phyloP scores from a whole-genome alignment of 2,113 vertebrate species.

The Hystrix cristata region DNA sequence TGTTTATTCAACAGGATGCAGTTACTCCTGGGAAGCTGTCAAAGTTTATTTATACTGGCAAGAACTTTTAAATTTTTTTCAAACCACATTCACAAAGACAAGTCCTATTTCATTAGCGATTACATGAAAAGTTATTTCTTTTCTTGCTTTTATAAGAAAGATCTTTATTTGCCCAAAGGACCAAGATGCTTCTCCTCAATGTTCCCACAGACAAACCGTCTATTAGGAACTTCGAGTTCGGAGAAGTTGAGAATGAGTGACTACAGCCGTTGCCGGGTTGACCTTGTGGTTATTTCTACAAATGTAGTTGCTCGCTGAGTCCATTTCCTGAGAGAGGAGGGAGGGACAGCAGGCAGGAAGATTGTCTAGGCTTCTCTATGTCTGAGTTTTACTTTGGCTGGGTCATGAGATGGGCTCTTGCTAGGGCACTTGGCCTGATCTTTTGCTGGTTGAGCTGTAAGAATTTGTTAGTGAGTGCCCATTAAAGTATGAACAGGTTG shows the following conservation, averaged over 20 bases:
- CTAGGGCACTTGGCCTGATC: not conserved
- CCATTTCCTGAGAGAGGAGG: not conserved
- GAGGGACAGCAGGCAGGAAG: not conserved
- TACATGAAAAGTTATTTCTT: slow-evolving; percentile 18
- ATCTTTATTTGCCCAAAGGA: not conserved
- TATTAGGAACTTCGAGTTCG: not conserved
- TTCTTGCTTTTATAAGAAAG: slow-evolving; percentile 2
- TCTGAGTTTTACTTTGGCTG: not conserved
- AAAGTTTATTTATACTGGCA: slow-evolving; percentile 38
- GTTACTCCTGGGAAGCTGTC: slow-evolving; percentile 50
- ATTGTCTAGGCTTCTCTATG: not conserved
- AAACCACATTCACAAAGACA: not conserved
- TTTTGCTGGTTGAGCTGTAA: not conserved
- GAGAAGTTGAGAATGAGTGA: not conserved
- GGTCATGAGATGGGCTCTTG: not conserved
- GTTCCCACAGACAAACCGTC: not conserved
- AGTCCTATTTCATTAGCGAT: slow-evolving; percentile 48
- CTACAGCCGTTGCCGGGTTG: not conserved
- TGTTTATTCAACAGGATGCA: slow-evolving; percentile 60
- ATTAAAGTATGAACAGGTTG: not conserved
- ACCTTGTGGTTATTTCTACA: not conserved
- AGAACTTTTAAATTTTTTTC: not conserved
- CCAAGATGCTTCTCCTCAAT: not conserved
- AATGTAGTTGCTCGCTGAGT: not conserved
- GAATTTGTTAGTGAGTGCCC: not conserved